Evolutionary conservation across 1,140 invertebrate genomes (phyloP).

Genomic region (Metopolophium dirhodum): DNA sequence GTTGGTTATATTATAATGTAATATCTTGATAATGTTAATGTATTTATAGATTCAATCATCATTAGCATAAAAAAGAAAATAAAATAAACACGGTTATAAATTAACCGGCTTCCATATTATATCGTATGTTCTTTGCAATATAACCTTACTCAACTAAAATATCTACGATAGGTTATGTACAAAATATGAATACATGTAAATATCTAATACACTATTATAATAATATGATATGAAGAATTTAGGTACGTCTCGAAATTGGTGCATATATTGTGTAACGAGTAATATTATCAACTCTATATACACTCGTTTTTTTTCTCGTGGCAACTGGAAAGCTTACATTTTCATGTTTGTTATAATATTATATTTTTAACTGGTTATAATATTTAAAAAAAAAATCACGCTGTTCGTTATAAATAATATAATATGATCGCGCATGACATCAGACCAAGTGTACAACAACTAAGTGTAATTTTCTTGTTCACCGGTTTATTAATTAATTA

Average conservation of each 20-base stretch:
- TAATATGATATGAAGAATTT: too few relatives aligned
- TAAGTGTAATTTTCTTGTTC: not conserved
- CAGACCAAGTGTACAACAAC: not conserved
- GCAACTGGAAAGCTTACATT: not conserved
- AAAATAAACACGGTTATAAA: not conserved
- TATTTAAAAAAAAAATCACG: not conserved
- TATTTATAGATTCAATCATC: not conserved
- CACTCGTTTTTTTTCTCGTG: not conserved
- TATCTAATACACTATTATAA: too few relatives aligned
- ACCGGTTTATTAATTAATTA: not conserved
- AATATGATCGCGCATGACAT: not conserved
- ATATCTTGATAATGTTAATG: not conserved
- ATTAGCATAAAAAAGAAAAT: not conserved
- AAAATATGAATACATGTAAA: not conserved
- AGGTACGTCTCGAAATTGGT: not conserved
- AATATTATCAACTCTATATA: not conserved
- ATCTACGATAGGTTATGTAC: not conserved
- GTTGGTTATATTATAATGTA: not conserved
- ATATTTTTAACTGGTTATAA: not conserved
- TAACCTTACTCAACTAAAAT: not conserved
- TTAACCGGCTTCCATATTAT: not conserved
- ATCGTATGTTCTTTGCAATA: not conserved
- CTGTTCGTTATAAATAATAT: not conserved
- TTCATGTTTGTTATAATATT: not conserved
- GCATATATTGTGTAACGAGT: not conserved